A percentile compares a stretch with the other conserved stretches of the same genome.
These are phyloP conservation scores for Gallirallus australis DNA, from an alignment of 2,797 vertebrate species.

Conservation along the genomic window DNA sequence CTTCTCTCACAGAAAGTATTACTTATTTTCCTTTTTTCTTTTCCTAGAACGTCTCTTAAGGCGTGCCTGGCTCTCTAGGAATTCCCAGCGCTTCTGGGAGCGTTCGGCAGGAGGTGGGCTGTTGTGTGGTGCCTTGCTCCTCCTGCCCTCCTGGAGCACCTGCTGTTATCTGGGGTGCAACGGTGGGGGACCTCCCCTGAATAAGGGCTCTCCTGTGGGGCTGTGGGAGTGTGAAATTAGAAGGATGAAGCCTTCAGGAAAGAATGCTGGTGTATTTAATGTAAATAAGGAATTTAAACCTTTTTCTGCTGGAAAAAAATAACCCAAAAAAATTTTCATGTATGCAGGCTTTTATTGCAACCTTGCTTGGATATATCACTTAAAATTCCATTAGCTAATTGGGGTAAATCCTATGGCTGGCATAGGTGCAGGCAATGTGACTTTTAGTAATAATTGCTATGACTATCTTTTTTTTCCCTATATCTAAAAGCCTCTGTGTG, in stretches of 20 bases:
- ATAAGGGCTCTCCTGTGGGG: accelerated
- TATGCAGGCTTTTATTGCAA: not conserved
- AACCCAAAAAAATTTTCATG: not conserved
- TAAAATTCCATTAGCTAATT: not conserved
- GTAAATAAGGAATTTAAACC: not conserved
- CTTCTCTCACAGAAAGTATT: not conserved
- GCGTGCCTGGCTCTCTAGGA: not conserved
- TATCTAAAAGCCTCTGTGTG: not conserved
- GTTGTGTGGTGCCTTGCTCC: not conserved
- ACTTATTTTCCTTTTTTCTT: too few species aligned
- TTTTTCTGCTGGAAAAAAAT: not conserved
- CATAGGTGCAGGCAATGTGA: accelerated
- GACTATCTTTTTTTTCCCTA: not conserved
- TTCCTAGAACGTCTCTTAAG: not conserved
- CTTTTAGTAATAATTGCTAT: not conserved
- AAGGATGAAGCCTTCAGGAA: not conserved
- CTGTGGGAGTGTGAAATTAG: not conserved
- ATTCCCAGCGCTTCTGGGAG: not conserved
- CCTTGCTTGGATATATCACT: not conserved
- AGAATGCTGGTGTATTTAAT: not conserved
- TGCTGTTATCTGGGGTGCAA: not conserved
- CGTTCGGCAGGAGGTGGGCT: not conserved
- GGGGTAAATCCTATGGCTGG: not conserved
- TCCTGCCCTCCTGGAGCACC: accelerated
- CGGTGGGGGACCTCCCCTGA: accelerated